Base-by-base conservation (phyloP, 1,140 invertebrate genomes). In the Lepidurus arcticus region DNA sequence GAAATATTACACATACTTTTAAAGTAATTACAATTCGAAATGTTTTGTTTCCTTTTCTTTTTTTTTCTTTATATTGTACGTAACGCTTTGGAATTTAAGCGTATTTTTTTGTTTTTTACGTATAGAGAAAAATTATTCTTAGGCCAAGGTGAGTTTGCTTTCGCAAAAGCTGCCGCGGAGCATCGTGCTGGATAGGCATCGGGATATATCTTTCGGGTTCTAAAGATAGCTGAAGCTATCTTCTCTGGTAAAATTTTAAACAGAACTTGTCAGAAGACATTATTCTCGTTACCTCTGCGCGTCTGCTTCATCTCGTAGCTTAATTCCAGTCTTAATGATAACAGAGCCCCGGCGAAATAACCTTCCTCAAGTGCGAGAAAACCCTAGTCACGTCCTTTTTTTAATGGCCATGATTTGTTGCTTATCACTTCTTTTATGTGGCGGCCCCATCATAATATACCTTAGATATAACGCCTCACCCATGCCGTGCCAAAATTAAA, bases 181-280 rank as follows among this genome's bases (percentile, higher is more conserved):
- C 34, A 34, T 34, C 34, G 3, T 34, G 34, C 34, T 4, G 34
- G 34, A 34, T 34, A 34, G 2, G 34, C 34, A 34, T 4, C 34
- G 34, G 34, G 34, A 34, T 34, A 34, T 34, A 34, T 34, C 34
- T 34, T 34, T 65, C 53, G 8, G 13, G 47, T 9, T 7, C 53
- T 65, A 65, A 65, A 65, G 53, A 65, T 65, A 65, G 53, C 53
- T 21, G 16, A 7, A 65, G 53, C 8, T 10, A 47, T 10, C 10
- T 47, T 47, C 45, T 47, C 53, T 65, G 16, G 53, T 9, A 65
- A 65, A 65, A 65, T 16, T 65, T 65, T 65, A 7, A 47, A 5
- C 53, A 16, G 53, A 65, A 65, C 53, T n/a, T 65, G 53, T 65
- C 53, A 65, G 53, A 65, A 65, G 53, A n/a, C 53, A 65, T 65